These are phyloP conservation scores for Centropristis striata DNA, from an alignment of 2,113 vertebrate genomes.

Conservation along the genomic window DNA sequence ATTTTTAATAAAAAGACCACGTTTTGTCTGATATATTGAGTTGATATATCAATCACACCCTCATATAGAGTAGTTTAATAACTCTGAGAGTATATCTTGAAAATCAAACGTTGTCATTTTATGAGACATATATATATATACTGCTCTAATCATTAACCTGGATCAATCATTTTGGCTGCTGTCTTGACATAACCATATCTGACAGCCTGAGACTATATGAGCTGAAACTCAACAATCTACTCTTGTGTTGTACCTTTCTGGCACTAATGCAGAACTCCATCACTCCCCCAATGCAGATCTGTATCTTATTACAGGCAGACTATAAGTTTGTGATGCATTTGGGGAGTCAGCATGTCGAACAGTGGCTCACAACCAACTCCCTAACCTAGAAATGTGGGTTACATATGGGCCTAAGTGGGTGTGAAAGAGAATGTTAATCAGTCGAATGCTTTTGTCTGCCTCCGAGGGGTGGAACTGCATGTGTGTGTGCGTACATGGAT, in stretches of 20 bases:
- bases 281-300: slow-evolving; percentile 34
- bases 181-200: not conserved
- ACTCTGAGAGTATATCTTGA: slow-evolving; percentile 1
- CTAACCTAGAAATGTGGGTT: slow-evolving; percentile 50
- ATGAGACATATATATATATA: not conserved
- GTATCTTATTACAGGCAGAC: slow-evolving; percentile 51
- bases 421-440: slow-evolving; percentile 73
- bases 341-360: slow-evolving; percentile 24
- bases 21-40: not conserved
- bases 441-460: slow-evolving; percentile 46
- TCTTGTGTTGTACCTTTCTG: slow-evolving; percentile 32
- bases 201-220: slow-evolving; percentile 23
- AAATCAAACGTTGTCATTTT: slow-evolving; percentile 1
- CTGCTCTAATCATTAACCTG: not conserved
- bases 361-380: slow-evolving; percentile 28
- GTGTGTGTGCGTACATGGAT: slow-evolving; percentile 1
- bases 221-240: slow-evolving; percentile 18
- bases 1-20: slow-evolving; percentile 18
- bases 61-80: slow-evolving; percentile 8
- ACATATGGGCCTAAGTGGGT: slow-evolving; percentile 64
- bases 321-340: slow-evolving; percentile 41
- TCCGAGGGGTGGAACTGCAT: slow-evolving; percentile 29
- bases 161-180: not conserved
- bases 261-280: slow-evolving; percentile 27
- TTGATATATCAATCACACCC: slow-evolving; percentile 14